Conservation (phyloP, 1,140 invertebrate genomes). For the Leucophenga varia region DNA sequence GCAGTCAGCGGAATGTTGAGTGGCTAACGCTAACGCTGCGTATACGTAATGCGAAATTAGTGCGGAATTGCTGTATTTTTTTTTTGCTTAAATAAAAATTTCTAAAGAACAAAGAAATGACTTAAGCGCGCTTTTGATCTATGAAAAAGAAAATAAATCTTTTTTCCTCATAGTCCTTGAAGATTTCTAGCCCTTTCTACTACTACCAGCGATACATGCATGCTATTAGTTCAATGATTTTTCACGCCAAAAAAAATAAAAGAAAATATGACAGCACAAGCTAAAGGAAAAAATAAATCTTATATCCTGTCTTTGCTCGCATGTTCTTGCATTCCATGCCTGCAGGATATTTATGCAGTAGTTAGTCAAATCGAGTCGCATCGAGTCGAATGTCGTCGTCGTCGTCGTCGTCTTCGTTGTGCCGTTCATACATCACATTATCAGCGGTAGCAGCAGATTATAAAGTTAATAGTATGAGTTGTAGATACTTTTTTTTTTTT, state of each 20-base stretch:
- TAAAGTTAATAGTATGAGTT: too few relatives aligned
- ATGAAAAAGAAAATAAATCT: too few relatives aligned
- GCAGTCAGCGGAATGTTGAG: conserved; percentile 36
- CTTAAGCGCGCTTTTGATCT: neutral
- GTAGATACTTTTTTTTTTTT: neutral
- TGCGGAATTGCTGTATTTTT: too few relatives aligned
- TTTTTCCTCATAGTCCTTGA: too few relatives aligned
- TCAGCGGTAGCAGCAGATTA: too few relatives aligned
- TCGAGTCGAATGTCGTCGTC: conserved; percentile 6
- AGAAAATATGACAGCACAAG: conserved; percentile 19
- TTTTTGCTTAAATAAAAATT: conserved; percentile 37
- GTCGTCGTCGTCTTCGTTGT: conserved; percentile 37
- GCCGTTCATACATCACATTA: conserved; percentile 21
- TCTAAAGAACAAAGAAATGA: conserved; percentile 26
- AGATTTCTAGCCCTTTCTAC: too few relatives aligned
- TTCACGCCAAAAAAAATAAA: conserved; percentile 51
- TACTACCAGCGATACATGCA: conserved; percentile 13
- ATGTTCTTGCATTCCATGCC: conserved; percentile 37
- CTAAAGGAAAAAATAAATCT: neutral
- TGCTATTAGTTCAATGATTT: conserved; percentile 53
- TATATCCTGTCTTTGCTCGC: conserved; percentile 1
- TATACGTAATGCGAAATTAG: conserved; percentile 46
- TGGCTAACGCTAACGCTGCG: too few relatives aligned
- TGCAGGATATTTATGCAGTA: conserved; percentile 54
- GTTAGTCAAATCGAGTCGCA: conserved; percentile 39